Evolutionary conservation across 2,113 vertebrate species (phyloP).

Genomic region (Lamprotornis superbus): DNA sequence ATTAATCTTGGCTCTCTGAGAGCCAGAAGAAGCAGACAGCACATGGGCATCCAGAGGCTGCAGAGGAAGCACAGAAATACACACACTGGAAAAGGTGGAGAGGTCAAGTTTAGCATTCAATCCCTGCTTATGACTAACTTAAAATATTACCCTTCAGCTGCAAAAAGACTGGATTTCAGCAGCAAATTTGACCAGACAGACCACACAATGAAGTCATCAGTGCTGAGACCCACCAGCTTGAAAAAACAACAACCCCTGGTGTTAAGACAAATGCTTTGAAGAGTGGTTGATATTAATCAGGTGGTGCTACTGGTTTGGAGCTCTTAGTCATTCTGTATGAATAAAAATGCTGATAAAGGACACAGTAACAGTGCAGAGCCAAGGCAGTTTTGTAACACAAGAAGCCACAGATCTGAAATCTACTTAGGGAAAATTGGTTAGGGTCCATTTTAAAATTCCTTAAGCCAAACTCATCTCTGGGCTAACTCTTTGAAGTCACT

Average conservation of each 20-base stretch:
- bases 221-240: slow-evolving; percentile 44
- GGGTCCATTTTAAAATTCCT: slow-evolving; percentile 48
- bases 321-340: slow-evolving; percentile 17
- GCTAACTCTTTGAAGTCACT: slow-evolving; percentile 46
- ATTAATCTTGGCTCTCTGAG: slow-evolving; percentile 4
- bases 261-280: slow-evolving; percentile 64
- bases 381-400: slow-evolving; percentile 30
- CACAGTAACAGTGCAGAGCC: neutral
- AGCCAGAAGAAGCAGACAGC: neutral
- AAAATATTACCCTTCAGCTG: slow-evolving; percentile 55
- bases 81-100: slow-evolving; percentile 32
- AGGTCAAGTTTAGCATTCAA: slow-evolving; percentile 57
- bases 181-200: slow-evolving; percentile 50
- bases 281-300: slow-evolving; percentile 62
- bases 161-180: slow-evolving; percentile 36
- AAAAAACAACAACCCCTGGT: slow-evolving; percentile 46
- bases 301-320: slow-evolving; percentile 61
- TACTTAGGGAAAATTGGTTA: slow-evolving; percentile 26
- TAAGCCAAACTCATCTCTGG: slow-evolving; percentile 6
- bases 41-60: slow-evolving; percentile 30
- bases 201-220: slow-evolving; percentile 63
- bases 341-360: slow-evolving; percentile 52
- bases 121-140: slow-evolving; percentile 15
- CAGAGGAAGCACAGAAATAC: slow-evolving; percentile 33
- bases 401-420: slow-evolving; percentile 34